Evolutionary conservation across 2,797 vertebrate species (phyloP).

Genomic region (Syndactyla subalaris): DNA sequence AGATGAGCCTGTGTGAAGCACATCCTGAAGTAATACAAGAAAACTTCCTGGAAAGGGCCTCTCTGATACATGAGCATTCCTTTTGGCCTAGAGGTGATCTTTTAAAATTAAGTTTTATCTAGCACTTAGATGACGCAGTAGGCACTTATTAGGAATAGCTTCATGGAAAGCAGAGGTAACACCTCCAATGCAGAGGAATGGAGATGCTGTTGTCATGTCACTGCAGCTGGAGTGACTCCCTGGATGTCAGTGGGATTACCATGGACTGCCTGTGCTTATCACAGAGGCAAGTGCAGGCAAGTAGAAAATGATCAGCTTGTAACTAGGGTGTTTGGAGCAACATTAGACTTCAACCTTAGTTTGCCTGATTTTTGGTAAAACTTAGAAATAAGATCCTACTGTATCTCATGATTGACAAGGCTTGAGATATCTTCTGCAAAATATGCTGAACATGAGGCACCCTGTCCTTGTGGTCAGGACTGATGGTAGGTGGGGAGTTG

Average conservation of each 20-base stretch:
- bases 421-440: not conserved
- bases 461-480: not conserved
- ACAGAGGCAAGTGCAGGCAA: not conserved
- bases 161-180: not conserved
- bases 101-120: not conserved
- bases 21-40: not conserved
- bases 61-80: not conserved
- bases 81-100: not conserved
- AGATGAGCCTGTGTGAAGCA: not conserved
- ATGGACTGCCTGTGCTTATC: not conserved
- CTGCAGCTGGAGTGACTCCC: not conserved
- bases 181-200: not conserved
- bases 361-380: not conserved
- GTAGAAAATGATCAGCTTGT: not conserved
- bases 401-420: not conserved
- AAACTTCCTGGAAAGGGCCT: not conserved
- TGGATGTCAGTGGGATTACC: not conserved
- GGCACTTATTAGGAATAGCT: not conserved
- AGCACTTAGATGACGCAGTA: not conserved
- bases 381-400: not conserved
- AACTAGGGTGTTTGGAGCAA: not conserved
- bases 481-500: slow-evolving; percentile 2
- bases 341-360: not conserved
- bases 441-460: not conserved
- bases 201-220: not conserved